Base-by-base conservation (phyloP, 2,888 invertebrate genomes). In the Rhamphomyia laevipes region DNA sequence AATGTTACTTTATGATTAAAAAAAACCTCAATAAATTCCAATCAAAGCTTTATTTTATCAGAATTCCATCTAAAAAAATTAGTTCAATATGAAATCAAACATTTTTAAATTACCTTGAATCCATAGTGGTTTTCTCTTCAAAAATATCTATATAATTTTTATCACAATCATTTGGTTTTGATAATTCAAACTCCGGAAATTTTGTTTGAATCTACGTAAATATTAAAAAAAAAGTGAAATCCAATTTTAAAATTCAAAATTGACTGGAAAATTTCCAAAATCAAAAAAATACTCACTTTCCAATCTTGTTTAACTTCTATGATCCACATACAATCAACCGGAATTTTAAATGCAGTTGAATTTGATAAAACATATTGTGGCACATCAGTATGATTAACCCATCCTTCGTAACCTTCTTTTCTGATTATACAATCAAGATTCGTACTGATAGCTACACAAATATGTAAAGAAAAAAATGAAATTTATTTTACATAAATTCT, bases 121-220 rank as follows among this genome's bases (percentile, higher is more conserved):
- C 73, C 59, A 82, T 73, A 58, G 82, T 80, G 17, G 81, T 81
- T 52, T 73, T 70, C 53, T 78, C 76, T 6, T 74, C 76, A 65
- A 85, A 86, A 53, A 87, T 75, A 64, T 86, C 82, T 55, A 87
- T 74, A 64, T 82, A 86, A 70, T 87, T 87, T 50, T 75, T 76
- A 46, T 82, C 81, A 65, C 86, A 87, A 63, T 87, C 85, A 68
- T 87, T 86, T 21, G 86, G 86, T 58, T 77, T 80, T 45, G 75
- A 76, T 59, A 87, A 71, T 49, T 74, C 69, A 66, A 86, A 86
- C 42, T 70, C 68, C 53, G 74, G 67, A 67, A 86, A 86, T 56
- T 77, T 75, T 51, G 86, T 68, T 62, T 80, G 82, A 59, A 86
- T 81, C 85, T 86, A 69, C n/a, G 45, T 50, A 51, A 44, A 42